These are phyloP conservation scores for Chrysaora quinquecirrha DNA, from an alignment of 30 jellyfish, hydroid and myxozoan genomes.

Conservation along the genomic window DNA sequence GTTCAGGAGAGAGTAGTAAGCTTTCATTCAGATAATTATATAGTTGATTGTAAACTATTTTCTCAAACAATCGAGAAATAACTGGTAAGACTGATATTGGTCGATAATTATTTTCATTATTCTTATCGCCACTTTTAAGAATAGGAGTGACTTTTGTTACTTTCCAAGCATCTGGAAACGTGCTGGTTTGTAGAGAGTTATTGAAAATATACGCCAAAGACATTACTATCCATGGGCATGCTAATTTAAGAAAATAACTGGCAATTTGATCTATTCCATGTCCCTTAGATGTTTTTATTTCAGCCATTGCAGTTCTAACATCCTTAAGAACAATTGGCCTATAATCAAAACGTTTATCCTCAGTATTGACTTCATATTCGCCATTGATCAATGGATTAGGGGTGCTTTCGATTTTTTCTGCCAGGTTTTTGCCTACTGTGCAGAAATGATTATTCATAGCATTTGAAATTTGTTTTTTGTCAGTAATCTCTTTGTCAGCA, in stretches of 20 bases:
- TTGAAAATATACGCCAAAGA: constrained; percentile 14
- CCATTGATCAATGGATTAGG: constrained; percentile 25
- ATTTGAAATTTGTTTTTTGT: constrained; percentile 13
- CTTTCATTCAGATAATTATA: constrained; percentile 27
- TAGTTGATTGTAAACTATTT: constrained; percentile 19
- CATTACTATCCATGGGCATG: not conserved
- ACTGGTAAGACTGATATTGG: constrained; percentile 35
- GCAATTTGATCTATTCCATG: no score
- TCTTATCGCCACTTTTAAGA: constrained; percentile 13
- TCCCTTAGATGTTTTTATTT: no score
- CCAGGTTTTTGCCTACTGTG: constrained; percentile 40
- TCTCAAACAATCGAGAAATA: constrained; percentile 36
- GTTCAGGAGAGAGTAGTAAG: not conserved
- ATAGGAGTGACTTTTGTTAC: no score
- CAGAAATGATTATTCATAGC: constrained; percentile 34
- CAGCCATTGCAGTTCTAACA: no score
- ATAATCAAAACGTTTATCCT: no score
- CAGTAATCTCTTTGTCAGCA: constrained; percentile 3
- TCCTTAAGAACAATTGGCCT: no score
- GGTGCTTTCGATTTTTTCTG: constrained; percentile 7
- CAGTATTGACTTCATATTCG: not conserved
- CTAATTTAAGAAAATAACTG: constrained; percentile 14
- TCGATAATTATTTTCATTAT: not conserved
- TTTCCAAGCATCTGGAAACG: constrained; percentile 2
- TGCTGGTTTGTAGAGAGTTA: constrained; percentile 24